Evolutionary conservation across 1,140 invertebrate genomes (phyloP), one percentile per base, ranked within the genome.

Genomic region (Hylyphantes graminicola): DNA sequence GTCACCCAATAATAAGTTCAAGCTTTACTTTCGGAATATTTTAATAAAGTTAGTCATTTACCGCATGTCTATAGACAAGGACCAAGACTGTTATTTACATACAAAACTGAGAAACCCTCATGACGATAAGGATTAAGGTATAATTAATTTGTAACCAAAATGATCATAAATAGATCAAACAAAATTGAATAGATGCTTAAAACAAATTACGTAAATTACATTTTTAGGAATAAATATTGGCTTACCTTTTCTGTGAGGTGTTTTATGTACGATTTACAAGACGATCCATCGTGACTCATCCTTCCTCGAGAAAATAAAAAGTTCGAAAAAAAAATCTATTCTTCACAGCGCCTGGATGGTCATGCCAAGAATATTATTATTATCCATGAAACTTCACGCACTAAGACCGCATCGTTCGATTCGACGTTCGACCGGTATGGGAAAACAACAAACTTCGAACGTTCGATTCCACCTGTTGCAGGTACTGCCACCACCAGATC

Each of bases 251-350:
- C 81, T 15, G 81, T 83, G 51, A 73, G 81, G 64, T 75, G 81
- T 48, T 83, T 83, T 17, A 83, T 83, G 53, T 83, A 83, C 15
- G 81, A 83, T 54, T 65, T 82, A 51, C 57, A 73, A 7, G 79
- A 82, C 4, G 81, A 83, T 65, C 81, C 81, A 64, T 83, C 81
- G 67, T 83, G 51, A 75, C 81, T 83, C 81, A 83, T 79, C 8
- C 54, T 79, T 75, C n/a, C 50, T 61, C 17, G 19, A 21, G 19
- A 17, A 12, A 21, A n/a, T 21, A 65, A 65, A 65, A 65, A 11
- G 11, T 65, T 13, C 11, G 48, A 21, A 8, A 19, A 65, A 65
- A 65, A 65, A 61, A 9, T 35, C 2, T 35, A 35, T 35, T 35
- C 35, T 35, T 35, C 5, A 35, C 35, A 35, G 35, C 67, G 10